Base-by-base conservation (phyloP, 2,888 invertebrate species). In the Dinocampus coccinellae region DNA sequence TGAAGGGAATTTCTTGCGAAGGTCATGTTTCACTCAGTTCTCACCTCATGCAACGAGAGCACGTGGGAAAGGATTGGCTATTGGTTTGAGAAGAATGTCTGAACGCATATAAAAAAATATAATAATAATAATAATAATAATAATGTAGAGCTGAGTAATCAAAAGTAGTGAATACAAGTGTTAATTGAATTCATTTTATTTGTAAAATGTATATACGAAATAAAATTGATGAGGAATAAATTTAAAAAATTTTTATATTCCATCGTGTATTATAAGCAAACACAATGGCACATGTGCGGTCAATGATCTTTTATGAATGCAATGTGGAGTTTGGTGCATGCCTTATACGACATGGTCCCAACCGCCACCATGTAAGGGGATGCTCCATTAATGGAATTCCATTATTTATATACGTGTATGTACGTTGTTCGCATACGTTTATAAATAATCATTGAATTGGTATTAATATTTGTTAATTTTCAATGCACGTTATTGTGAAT, bases 341-440 rank as follows among this genome's bases (percentile, higher is more conserved):
- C 80, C 81, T 78, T 82, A 78, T 81, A 79, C 76, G 80, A 47
- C 16, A 77, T 80, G 77, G 80, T 81, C 79, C 78, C 76, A 73
- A 73, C 42, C 47, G 29, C 76, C 78, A 79, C 82, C 82, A 82
- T 82, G 77, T 82, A 81, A 80, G 82, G 80, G 63, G 81, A 78
- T 82, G 79, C 77, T 76, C 67, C 67, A 81, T 82, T 81, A 82
- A 82, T 78, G 79, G 78, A 63, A 61, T 69, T 62, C 72, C 74
- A 64, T 78, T 16, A 47, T 47, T n/a, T 47, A 7, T 47, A 36
- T 34, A 36, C 10, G 11, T 16, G 29, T 33, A 57, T 33, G n/a
- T 60, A 47, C 47, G 47, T 47, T 47, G 20, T 16, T 47, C 16
- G 47, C 47, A 47, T 47, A 47, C 47, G 16, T 16, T 47, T n/a